Base-by-base conservation (phyloP, 2,113 vertebrate species). In the Promerops cafer region DNA sequence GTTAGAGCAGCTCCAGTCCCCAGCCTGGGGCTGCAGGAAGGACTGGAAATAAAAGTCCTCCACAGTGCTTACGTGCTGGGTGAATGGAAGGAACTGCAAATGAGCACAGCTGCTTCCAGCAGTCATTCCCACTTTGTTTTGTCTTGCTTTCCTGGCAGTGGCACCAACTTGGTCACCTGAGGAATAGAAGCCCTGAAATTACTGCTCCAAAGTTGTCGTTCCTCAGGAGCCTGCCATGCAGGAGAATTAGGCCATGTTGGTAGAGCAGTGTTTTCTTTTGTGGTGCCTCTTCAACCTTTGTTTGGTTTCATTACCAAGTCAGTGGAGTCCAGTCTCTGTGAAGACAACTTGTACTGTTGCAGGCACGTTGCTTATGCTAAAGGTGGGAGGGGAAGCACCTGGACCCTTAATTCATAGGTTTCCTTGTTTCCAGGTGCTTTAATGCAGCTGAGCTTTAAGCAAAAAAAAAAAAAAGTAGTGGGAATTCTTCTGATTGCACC, bases 1-100 rank as follows among this genome's bases (percentile, higher is more conserved):
- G 44, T 44, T 68, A 64, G 37, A 70, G 22, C 82, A 85, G 75
- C 84, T 63, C 47, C 64, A 68, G 57, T 64, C 27, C 56, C 49
- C 84, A 91, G 78, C 89, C 91, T 60, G 52, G 40, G 54, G 66
- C 89, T 93, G 70, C 65, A 52, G 63, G 66, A 83, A 47, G 53
- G n/a, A 28, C 35, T 75, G 52, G 28, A 44, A 93, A 83, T 65
- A 30, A 20, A 83, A 68, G 31, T 47, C 42, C 78, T 85, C 23
- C 69, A 49, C 56, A 37, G n/a, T 8, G 1, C 50, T 80, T 77
- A 23, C 0, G 0, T 59, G 87, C 45, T 91, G 70, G 39, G 24
- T n/a, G 53, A 31, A 16, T 13, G 77, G 82, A 60, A 47, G 65
- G 81, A 71, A 3, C 60, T 93, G 63, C 63, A 75, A 81, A 39